phyloP scores from a whole-genome alignment of 2,797 vertebrate genomes.

The Typhlichthys eigenmanni region DNA sequence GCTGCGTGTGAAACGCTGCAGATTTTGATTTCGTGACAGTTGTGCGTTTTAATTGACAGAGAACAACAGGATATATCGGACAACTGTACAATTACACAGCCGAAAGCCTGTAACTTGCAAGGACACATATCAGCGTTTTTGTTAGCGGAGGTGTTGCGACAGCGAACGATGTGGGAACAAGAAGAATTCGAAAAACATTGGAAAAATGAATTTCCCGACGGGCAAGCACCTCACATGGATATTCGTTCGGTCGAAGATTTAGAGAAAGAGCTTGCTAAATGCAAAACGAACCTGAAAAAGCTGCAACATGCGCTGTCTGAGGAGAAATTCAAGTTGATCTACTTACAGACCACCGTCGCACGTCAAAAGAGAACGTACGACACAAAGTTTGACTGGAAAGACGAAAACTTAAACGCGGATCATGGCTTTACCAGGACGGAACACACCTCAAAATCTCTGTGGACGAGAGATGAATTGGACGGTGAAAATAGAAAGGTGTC shows the following conservation, averaged over 20 bases:
- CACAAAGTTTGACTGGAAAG: slow-evolving; percentile 37
- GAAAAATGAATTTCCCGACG: slow-evolving; percentile 89
- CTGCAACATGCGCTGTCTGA: slow-evolving; percentile 86
- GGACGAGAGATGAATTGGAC: slow-evolving; percentile 15
- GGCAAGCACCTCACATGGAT: slow-evolving; percentile 81
- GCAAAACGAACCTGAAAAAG: slow-evolving; percentile 80
- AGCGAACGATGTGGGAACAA: slow-evolving; percentile 83
- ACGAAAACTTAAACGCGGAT: slow-evolving; percentile 58
- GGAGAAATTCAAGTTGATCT: slow-evolving; percentile 92
- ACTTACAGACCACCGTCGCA: slow-evolving; percentile 86
- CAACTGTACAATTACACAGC: no score
- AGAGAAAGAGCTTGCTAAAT: slow-evolving; percentile 84
- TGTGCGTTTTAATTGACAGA: no score
- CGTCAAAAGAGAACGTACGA: slow-evolving; percentile 60
- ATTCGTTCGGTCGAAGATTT: slow-evolving; percentile 82
- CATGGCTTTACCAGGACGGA: slow-evolving; percentile 8
- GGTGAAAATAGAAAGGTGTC: slow-evolving; percentile 27
- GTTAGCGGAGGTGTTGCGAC: neutral
- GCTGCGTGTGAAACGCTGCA: no score
- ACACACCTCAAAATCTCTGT: slow-evolving; percentile 10
- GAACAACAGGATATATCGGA: no score
- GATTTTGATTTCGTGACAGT: no score
- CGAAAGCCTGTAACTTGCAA: no score
- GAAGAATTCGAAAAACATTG: slow-evolving; percentile 89
- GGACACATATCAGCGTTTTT: no score